Base-by-base conservation (phyloP, 1,140 invertebrate species). In the Panagrolaimus sp. region DNA sequence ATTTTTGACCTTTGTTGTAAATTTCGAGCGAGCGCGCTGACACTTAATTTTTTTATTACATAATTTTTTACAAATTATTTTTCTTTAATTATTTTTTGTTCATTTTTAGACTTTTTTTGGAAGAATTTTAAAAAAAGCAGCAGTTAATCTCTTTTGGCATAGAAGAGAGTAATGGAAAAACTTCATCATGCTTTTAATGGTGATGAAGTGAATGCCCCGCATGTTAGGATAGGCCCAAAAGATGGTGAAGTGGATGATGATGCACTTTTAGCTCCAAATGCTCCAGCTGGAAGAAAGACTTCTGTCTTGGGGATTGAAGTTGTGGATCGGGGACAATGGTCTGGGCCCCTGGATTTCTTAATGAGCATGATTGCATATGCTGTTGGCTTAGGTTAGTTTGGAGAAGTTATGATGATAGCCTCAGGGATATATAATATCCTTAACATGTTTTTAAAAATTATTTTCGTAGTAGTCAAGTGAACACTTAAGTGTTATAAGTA, bases 321-420 rank as follows among this genome's bases (percentile, higher is more conserved):
- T 17, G 76, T 78, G 10, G 73, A 80, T 52, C 43, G 77, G 48
- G 79, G 82, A 17, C 81, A 83, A 73, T 82, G 80, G 80, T 68
- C 63, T 52, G 78, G 78, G 21, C 76, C 75, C 43, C 62, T 76
- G 10, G 69, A 80, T 66, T 74, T 81, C 47, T 67, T 80, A 7
- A 83, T 82, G 80, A 72, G 69, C 17, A 83, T 82, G 81, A 89
- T 95, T 46, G 91, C 92, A 12, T 94, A 93, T 83, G 92, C 91
- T 17, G 91, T 95, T 44, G 92, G 92, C 6, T 87, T 94, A 26
- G 80, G 80, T 78, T 32, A 75, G 69, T 55, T 55, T 43, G 12
- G 43, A n/a, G n/a, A 65, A 7, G 8, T 10, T 44, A 47, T 43
- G 32, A 4, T 38, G 32, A 4, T 38, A 38, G 32, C 32, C 7